Conservation (phyloP, 1,140 invertebrate genomes). For the Drosophila hydei region DNA sequence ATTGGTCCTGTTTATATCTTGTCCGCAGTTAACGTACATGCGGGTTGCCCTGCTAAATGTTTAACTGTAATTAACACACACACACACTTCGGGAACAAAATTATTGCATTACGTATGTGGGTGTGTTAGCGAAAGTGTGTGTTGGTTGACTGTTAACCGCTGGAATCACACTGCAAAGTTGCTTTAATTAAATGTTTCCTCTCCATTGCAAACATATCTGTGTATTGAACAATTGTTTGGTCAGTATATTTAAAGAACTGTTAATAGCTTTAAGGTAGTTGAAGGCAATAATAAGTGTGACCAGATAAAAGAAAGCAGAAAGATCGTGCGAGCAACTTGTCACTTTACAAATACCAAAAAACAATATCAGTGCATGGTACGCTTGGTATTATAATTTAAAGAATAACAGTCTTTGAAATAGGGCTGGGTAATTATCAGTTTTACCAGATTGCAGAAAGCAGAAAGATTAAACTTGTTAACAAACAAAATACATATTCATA, state of each 20-base stretch:
- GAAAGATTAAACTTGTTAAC: too few relatives aligned
- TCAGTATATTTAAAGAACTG: background rate
- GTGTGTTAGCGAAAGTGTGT: background rate
- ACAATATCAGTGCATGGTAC: too few relatives aligned
- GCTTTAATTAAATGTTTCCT: conserved; percentile 4
- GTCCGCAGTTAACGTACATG: conserved; percentile 36
- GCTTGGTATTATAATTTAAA: too few relatives aligned
- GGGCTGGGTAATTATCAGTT: too few relatives aligned
- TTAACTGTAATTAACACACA: conserved; percentile 66
- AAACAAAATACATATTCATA: too few relatives aligned
- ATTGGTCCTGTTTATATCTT: conserved; percentile 56
- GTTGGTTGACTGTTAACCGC: conserved; percentile 1
- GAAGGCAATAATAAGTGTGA: background rate
- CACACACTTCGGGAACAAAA: conserved; percentile 2
- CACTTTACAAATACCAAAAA: background rate
- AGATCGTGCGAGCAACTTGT: background rate
- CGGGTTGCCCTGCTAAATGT: conserved; percentile 46
- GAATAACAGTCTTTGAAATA: too few relatives aligned
- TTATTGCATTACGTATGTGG: conserved; percentile 21
- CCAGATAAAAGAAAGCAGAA: background rate
- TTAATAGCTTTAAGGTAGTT: background rate
- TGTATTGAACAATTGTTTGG: background rate
- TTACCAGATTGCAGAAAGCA: too few relatives aligned
- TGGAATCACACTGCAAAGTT: conserved; percentile 1
- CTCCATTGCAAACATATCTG: background rate